Base-by-base conservation (phyloP, 2,888 invertebrate genomes). In the Epirrita christyi region DNA sequence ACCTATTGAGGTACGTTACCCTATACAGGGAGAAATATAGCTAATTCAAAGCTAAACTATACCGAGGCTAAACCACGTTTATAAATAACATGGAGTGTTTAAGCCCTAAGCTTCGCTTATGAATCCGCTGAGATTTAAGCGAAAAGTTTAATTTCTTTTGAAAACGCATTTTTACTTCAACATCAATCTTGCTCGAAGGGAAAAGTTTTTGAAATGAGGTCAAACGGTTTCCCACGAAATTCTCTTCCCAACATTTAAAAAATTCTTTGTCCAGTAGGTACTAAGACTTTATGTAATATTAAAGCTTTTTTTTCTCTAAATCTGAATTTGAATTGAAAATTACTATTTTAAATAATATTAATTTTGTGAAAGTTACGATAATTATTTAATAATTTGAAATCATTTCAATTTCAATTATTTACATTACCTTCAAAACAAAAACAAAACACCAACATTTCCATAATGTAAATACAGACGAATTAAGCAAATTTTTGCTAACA, bases 111-210 rank as follows among this genome's bases (percentile, higher is more conserved):
- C 37, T 14, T 14, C 14, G n/a, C 14, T 14, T 40, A 43, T 43
- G 15, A 44, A 53, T 47, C 28, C 32, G 46, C 29, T 59, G 50
- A 59, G 54, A 50, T 57, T 66, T 61, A 50, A 57, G 40, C 49
- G 8, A 7, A 57, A 66, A 68, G 66, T 64, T 70, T 66, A 69
- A 73, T 70, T 71, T 67, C 67, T 67, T 70, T 66, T 43, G 59
- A 65, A 72, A 77, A 72, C 70, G 70, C 67, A 68, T 76, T 78
- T 85, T 81, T 82, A 72, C 66, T 66, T 69, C 75, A 86, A 81
- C 86, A 88, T 88, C 84, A 87, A 88, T 88, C 88, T 88, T 85
- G 73, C 74, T 80, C 48, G 78, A 77, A 79, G 73, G 72, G 70
- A 76, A 79, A 87, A 86, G 72, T 85, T 85, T 83, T 70, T 61